Evolutionary conservation across 2,113 vertebrate genomes (phyloP).

Genomic region (Scopus umbretta): DNA sequence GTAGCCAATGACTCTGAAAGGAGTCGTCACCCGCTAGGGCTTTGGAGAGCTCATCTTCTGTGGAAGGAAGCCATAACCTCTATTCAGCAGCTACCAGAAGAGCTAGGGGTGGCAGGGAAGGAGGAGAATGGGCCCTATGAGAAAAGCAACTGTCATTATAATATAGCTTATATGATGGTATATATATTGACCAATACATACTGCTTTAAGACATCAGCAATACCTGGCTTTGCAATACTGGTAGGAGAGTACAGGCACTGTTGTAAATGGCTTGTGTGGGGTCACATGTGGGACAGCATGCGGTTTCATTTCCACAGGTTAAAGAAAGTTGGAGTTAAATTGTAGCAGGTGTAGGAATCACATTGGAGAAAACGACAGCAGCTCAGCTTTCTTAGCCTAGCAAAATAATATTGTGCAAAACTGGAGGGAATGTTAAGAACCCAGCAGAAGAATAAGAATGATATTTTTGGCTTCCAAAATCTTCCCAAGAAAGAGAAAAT

Average conservation of each 20-base stretch:
- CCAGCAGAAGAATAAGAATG: neutral
- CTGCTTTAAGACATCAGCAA: neutral
- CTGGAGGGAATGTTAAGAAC: neutral
- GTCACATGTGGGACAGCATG: neutral
- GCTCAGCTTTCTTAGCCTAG: neutral
- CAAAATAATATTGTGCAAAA: neutral
- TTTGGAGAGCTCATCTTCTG: neutral
- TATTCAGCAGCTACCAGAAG: neutral
- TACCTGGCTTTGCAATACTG: neutral
- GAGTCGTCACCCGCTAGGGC: neutral
- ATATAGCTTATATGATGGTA: neutral
- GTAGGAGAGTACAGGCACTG: neutral
- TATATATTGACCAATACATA: neutral
- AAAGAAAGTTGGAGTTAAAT: neutral
- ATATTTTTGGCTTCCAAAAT: neutral
- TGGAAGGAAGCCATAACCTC: neutral
- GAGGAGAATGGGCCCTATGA: neutral
- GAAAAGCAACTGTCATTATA: neutral
- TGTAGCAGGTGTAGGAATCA: neutral
- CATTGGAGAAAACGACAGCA: neutral
- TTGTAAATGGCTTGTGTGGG: neutral
- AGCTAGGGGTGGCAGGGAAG: neutral
- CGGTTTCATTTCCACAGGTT: neutral
- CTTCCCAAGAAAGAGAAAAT: neutral
- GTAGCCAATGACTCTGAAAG: neutral